Evolutionary conservation across 2,113 vertebrate species (phyloP), one percentile per base, ranked within the genome.

Genomic region (Hymenochirus boettgeri): DNA sequence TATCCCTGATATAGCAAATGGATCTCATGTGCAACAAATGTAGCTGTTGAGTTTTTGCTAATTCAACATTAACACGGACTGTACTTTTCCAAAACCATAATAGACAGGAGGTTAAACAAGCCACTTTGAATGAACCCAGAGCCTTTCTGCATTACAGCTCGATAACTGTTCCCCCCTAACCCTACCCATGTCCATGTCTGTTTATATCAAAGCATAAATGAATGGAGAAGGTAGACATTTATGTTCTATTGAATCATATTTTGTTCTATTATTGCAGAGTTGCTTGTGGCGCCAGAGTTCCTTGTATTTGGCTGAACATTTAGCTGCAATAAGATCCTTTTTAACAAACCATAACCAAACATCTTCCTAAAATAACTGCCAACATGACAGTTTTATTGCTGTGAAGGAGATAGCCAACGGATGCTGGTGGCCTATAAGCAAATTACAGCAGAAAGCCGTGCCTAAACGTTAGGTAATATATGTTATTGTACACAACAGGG

Each of bases 291-390:
- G 58, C 47, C 56, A 53, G 15, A 26, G 31, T 57, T 35, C 53
- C 51, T 52, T 69, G 56, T 57, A 69, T 50, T 69, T 69, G 65
- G 65, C 57, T 60, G 57, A 59, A 69, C 57, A 60, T 42, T 69
- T 33, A 9, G 65, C 48, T 69, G 31, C 65, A 60, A 35, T 19
- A 51, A 35, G 56, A 69, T 69, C 56, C 37, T 25, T 17, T 69
- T 60, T 69, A 69, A 60, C 39, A 60, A 57, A 42, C 47, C 65
- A 60, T 58, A 39, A 53, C 65, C 12, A 42, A 69, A 57, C 27
- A 57, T 58, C 56, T 60, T 37, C 27, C 65, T 69, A 57, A 35
- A 37, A 46, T 57, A 57, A 57, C 54, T 17, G 56, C 11, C 51
- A 57, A 60, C 47, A 53, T 69, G 65, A 69, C 65, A 53, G 51